These are phyloP conservation scores for Brotogeris chrysoptera DNA, from an alignment of 2,797 vertebrate genomes.

Conservation along the genomic window DNA sequence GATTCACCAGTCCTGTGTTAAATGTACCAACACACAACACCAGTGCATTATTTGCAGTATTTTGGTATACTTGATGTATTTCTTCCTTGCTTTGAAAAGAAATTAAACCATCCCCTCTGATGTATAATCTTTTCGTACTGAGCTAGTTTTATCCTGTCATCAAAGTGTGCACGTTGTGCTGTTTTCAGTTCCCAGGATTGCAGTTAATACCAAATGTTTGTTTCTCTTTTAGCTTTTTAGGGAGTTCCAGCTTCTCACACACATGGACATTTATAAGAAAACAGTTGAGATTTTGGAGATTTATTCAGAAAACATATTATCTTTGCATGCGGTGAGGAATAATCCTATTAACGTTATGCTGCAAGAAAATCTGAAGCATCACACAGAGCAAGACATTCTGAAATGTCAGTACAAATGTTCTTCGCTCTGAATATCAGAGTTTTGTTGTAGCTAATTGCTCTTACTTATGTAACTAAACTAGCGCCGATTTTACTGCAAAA, in stretches of 20 bases:
- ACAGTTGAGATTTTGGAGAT: slow-evolving; percentile 72
- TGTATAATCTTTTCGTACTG: background rate
- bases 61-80: background rate
- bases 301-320: slow-evolving; percentile 72
- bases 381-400: slow-evolving; percentile 58
- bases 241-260: slow-evolving; percentile 74
- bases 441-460: background rate
- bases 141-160: background rate
- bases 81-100: background rate
- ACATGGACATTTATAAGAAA: slow-evolving; percentile 72
- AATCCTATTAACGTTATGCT: slow-evolving; percentile 68
- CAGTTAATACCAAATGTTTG: background rate
- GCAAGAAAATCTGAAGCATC: slow-evolving; percentile 65
- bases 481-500: background rate
- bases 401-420: slow-evolving; percentile 66
- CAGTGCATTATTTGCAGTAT: background rate
- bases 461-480: background rate
- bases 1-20: background rate
- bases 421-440: background rate
- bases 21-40: background rate
- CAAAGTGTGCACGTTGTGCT: background rate
- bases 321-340: slow-evolving; percentile 55
- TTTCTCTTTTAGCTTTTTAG: slow-evolving; percentile 69
- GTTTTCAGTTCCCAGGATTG: background rate
- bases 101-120: background rate